phyloP scores from a whole-genome alignment of 2,888 invertebrate species.

The Papilio protenor region DNA sequence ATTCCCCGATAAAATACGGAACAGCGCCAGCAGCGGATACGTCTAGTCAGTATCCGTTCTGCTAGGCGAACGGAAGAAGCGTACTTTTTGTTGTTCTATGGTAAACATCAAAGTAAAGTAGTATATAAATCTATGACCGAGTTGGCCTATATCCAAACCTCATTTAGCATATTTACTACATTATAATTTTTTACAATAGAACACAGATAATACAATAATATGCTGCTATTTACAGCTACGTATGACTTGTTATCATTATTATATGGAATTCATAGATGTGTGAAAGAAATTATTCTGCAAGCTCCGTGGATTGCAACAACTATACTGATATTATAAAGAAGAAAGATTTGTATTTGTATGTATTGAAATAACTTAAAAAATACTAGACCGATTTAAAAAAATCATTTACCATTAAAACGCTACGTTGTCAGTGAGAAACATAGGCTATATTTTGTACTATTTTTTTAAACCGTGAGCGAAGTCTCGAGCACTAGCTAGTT shows the following conservation, averaged over 20 bases:
- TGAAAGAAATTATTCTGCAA: background rate
- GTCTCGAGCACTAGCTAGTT: no score
- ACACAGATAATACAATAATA: background rate
- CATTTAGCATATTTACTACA: constrained; percentile 8
- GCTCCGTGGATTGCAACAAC: no score
- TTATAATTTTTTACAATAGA: background rate
- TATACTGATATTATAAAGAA: no score
- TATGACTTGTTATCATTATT: background rate
- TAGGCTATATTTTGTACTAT: no score
- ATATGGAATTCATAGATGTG: background rate
- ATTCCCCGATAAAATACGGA: constrained; percentile 38
- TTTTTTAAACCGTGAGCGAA: no score
- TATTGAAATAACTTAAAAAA: no score
- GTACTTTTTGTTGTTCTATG: constrained; percentile 42
- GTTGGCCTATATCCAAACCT: constrained; percentile 37
- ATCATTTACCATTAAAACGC: no score
- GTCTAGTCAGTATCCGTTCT: constrained; percentile 42
- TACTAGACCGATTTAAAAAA: no score
- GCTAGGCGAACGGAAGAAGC: constrained; percentile 39
- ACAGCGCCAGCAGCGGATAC: constrained; percentile 37
- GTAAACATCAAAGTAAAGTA: constrained; percentile 39
- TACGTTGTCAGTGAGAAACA: no score
- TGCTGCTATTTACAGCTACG: background rate
- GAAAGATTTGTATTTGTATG: no score
- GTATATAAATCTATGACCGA: constrained; percentile 38